Evolutionary conservation across 1,140 invertebrate genomes (phyloP), one percentile per base, ranked within the genome.

Genomic region (Bathynomus jamesi): DNA sequence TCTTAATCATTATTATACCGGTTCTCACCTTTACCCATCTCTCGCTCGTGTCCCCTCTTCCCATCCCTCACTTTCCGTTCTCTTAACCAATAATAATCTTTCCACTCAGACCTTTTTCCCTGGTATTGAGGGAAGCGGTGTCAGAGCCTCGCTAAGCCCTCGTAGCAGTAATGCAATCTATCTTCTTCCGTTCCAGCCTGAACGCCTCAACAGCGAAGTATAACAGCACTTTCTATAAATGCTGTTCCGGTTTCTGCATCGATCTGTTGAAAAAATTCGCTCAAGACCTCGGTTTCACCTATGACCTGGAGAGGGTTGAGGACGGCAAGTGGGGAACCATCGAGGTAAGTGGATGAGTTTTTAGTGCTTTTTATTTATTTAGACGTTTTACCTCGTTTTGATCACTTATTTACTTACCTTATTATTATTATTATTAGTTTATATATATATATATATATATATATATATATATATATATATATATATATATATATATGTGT

Each of bases 191-290:
- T n/a, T n/a, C n/a, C 28, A 63, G 65, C 31, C 17, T 66, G 25
- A 76, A 76, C 66, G 40, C 46, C 7, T 72, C 75, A 0, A 30
- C 70, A 17, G 69, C 71, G 8, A 72, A 76, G 53, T 69, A 76
- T 31, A 73, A 76, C 69, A 76, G 71, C 61, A 73, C 72, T 3
- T 73, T 71, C 75, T 94, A 90, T 81, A 91, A 93, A 79, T 99
- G 97, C 84, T 99, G 96, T 82, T 95, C 94, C 70, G 97, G 97
- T 21, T 96, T 98, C 82, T 98, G 95, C 82, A 96, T 99, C 72
- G 96, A 99, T 84, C 84, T 98, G 28, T 85, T 98, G 62, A 89
- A 93, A 80, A 94, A 92, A 66, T 78, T 87, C 17, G 81, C 81
- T 46, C 78, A 81, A 5, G 81, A 83, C 68, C 80, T 87, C 29